Evolutionary conservation across 1,140 invertebrate genomes (phyloP).

Genomic region (Planococcus citri): DNA sequence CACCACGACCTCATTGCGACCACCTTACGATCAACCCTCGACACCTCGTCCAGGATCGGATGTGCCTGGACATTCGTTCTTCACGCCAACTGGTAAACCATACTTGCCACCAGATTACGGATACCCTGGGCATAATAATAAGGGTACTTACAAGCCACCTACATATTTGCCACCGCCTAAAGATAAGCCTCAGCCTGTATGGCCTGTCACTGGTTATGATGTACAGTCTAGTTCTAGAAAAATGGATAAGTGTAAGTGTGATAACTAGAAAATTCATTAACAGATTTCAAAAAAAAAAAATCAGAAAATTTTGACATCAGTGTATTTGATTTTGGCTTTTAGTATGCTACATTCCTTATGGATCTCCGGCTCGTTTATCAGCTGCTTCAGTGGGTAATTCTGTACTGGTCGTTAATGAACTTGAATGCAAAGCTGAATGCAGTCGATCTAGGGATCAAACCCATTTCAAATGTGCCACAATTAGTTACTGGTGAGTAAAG

Average conservation of each 20-base stretch:
- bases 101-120: slow-evolving; percentile 21
- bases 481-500: slow-evolving; percentile 52
- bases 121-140: background rate
- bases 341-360: slow-evolving; percentile 62
- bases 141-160: background rate
- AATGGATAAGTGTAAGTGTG: background rate
- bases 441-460: slow-evolving; percentile 42
- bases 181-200: background rate
- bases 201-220: background rate
- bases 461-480: slow-evolving; percentile 52
- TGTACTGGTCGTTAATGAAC: slow-evolving; percentile 44
- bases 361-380: slow-evolving; percentile 51
- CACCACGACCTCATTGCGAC: background rate
- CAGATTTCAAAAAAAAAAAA: background rate
- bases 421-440: slow-evolving; percentile 55
- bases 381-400: slow-evolving; percentile 47
- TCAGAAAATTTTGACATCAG: no score
- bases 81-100: slow-evolving; percentile 13
- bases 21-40: background rate
- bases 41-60: background rate
- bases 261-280: background rate
- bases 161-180: background rate
- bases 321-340: no score
- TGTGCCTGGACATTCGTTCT: slow-evolving; percentile 9
- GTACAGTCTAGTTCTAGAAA: background rate